Evolutionary conservation across 30 jellyfish, hydroid and myxozoan species (phyloP).

Genomic region (Aurelia aurita): DNA sequence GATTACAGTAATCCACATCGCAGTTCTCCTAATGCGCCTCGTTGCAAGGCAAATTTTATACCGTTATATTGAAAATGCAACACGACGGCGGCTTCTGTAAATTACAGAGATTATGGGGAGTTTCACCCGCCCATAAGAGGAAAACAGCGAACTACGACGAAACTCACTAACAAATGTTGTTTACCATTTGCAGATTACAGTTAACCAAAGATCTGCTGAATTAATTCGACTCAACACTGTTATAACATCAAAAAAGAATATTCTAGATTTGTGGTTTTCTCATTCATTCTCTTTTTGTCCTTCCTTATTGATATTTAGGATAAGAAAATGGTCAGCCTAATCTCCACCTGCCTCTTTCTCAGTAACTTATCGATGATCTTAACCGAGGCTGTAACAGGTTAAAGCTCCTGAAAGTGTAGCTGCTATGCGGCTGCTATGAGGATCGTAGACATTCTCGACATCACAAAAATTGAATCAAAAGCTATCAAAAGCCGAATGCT

Average conservation of each 20-base stretch:
- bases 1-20: too few relatives aligned
- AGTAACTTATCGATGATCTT: not conserved
- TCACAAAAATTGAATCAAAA: too few relatives aligned
- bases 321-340: not conserved
- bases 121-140: conserved; percentile 27
- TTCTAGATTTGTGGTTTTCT: conserved; percentile 17
- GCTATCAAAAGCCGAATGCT: too few relatives aligned
- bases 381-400: too few relatives aligned
- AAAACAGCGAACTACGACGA: not conserved
- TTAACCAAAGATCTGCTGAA: conserved; percentile 11
- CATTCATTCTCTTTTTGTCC: conserved; percentile 13
- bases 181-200: conserved; percentile 49
- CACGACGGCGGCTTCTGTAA: not conserved
- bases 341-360: not conserved
- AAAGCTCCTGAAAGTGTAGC: too few relatives aligned
- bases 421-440: too few relatives aligned
- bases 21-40: too few relatives aligned
- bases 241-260: conserved; percentile 16
- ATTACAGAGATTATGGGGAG: conserved; percentile 13
- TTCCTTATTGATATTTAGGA: not conserved
- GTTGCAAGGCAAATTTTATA: too few relatives aligned
- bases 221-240: conserved; percentile 22
- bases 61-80: too few relatives aligned
- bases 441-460: too few relatives aligned
- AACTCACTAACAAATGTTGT: conserved; percentile 11